Evolutionary conservation across 2,888 invertebrate genomes (phyloP).

Genomic region (Folsomia candida): DNA sequence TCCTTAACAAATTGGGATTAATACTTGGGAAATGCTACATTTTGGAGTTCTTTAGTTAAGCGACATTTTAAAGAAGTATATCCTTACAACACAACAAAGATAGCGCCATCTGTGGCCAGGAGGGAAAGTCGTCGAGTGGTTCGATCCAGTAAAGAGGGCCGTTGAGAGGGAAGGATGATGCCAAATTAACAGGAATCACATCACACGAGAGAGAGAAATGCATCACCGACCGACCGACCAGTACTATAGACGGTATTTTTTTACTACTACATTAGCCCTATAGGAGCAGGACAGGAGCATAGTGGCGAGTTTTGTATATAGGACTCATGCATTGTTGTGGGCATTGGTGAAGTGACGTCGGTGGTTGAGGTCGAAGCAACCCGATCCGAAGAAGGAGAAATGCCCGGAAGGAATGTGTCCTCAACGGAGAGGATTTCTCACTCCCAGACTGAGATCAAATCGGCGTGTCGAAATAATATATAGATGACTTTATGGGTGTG

Average conservation of each 20-base stretch:
- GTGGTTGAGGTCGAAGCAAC: too few species aligned
- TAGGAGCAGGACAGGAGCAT: too few species aligned
- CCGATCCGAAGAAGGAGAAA: neutral
- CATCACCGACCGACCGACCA: too few species aligned
- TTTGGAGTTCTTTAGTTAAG: conserved; percentile 29
- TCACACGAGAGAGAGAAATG: too few species aligned
- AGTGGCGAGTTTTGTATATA: neutral
- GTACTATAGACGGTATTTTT: too few species aligned
- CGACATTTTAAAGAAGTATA: conserved; percentile 55
- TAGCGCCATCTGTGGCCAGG: conserved; percentile 61
- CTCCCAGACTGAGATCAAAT: neutral
- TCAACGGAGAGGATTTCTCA: neutral
- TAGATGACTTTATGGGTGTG: too few species aligned
- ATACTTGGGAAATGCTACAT: conserved; percentile 28
- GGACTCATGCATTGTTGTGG: neutral
- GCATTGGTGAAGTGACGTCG: neutral
- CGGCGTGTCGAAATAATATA: too few species aligned
- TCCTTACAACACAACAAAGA: conserved; percentile 57
- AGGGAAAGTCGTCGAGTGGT: too few species aligned
- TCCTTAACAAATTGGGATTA: neutral
- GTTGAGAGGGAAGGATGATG: neutral
- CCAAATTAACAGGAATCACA: neutral
- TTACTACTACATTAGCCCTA: too few species aligned
- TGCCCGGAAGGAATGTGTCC: neutral
- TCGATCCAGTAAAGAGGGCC: too few species aligned